These are phyloP conservation scores for Salminus brasiliensis DNA, from an alignment of 2,113 vertebrate species.

Conservation along the genomic window DNA sequence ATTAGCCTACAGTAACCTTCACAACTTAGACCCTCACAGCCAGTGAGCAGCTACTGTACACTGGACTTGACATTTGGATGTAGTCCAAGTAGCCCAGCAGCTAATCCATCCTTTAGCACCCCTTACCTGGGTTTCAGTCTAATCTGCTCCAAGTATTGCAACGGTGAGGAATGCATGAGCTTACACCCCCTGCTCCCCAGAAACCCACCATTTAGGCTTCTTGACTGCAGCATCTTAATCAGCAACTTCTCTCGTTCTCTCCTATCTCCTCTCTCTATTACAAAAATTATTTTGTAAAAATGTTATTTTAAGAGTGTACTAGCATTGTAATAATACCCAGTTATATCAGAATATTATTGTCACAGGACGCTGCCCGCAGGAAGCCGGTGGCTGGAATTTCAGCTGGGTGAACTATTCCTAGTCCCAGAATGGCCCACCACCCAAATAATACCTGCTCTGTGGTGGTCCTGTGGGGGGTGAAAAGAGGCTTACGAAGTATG, in stretches of 20 bases:
- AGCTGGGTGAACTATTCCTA: too few relatives aligned
- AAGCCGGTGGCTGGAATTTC: too few relatives aligned
- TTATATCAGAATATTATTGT: too few relatives aligned
- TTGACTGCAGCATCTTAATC: constrained; percentile 36
- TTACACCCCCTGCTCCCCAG: background rate
- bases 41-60: background rate
- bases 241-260: background rate
- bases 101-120: constrained; percentile 7
- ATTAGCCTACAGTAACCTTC: background rate
- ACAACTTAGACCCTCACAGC: background rate
- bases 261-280: too few relatives aligned
- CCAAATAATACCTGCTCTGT: too few relatives aligned
- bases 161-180: constrained; percentile 7
- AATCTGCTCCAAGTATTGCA: background rate
- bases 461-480: too few relatives aligned
- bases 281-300: too few relatives aligned
- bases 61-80: background rate
- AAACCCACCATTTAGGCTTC: background rate
- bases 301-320: too few relatives aligned
- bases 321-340: too few relatives aligned
- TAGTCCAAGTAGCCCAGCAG: background rate
- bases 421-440: too few relatives aligned
- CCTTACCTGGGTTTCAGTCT: background rate
- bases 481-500: too few relatives aligned
- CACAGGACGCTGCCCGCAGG: too few relatives aligned